Evolutionary conservation across 2,113 vertebrate genomes (phyloP).

Genomic region (Pontoporia blainvillei): DNA sequence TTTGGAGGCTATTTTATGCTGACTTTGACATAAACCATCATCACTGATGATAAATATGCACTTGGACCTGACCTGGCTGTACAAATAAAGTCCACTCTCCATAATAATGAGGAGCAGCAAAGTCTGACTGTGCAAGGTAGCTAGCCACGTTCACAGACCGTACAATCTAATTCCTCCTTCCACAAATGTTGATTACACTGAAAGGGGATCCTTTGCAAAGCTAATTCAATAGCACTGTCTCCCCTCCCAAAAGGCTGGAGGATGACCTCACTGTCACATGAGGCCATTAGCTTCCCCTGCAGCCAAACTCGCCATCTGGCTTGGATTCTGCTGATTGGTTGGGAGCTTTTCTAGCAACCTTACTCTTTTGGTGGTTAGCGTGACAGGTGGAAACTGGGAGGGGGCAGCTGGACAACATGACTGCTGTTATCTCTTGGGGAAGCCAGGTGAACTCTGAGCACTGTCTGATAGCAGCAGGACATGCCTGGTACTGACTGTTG

Average conservation of each 20-base stretch:
- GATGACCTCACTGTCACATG: conserved; percentile 57
- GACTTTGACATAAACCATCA: conserved; percentile 31
- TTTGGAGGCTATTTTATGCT: neutral
- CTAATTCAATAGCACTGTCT: conserved; percentile 67
- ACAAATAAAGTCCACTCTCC: neutral
- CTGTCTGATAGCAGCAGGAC: neutral
- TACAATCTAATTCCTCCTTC: conserved; percentile 67
- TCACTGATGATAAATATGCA: conserved; percentile 25
- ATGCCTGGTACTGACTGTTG: neutral
- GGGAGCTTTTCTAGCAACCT: neutral
- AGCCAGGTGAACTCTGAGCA: conserved; percentile 27
- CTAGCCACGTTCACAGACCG: conserved; percentile 41
- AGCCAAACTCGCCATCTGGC: conserved; percentile 46
- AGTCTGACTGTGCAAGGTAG: conserved; percentile 14
- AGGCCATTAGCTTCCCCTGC: conserved; percentile 54
- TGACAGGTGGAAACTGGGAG: neutral
- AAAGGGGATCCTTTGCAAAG: conserved; percentile 57
- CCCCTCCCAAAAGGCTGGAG: conserved; percentile 37
- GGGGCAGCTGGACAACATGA: neutral
- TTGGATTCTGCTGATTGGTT: conserved; percentile 22
- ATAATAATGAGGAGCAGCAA: conserved; percentile 9
- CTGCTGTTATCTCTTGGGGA: neutral
- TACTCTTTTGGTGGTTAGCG: neutral
- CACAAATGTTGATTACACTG: conserved; percentile 63
- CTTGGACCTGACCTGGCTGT: neutral